Percentiles rank a stretch among this genome's conserved stretches.
phyloP scores from a whole-genome alignment of 2,113 vertebrate genomes.

The Pygoscelis adeliae region DNA sequence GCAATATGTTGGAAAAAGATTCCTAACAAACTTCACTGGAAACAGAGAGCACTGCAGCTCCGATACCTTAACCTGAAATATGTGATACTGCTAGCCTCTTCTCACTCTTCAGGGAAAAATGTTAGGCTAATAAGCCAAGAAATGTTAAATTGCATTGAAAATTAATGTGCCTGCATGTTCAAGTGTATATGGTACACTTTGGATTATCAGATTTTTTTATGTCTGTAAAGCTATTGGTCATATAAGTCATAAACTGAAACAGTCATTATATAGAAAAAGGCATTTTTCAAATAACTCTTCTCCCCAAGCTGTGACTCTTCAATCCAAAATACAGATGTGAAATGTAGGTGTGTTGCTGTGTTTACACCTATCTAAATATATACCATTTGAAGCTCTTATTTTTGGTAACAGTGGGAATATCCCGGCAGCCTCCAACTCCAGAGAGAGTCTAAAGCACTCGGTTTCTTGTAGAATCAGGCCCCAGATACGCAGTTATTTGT shows the following conservation, averaged over 20 bases:
- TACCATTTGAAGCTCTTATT: accelerated
- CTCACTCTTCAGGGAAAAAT: background rate
- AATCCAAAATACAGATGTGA: background rate
- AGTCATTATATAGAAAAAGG: background rate
- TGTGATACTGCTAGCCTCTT: background rate
- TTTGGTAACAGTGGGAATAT: background rate
- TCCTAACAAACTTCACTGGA: background rate
- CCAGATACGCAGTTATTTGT: background rate
- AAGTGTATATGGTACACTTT: background rate
- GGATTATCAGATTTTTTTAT: background rate
- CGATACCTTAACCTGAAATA: accelerated
- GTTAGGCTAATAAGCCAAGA: background rate
- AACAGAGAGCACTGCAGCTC: background rate
- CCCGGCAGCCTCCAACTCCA: background rate
- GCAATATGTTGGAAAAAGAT: background rate
- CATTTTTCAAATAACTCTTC: background rate
- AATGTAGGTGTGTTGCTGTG: background rate
- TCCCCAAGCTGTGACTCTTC: accelerated
- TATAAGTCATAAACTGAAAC: background rate
- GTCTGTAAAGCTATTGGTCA: background rate
- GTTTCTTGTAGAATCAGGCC: background rate
- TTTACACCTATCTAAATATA: accelerated
- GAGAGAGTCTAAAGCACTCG: accelerated
- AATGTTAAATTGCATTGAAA: background rate
- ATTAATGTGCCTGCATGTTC: background rate